Percentiles rank a stretch among this genome's conserved stretches.
These are phyloP conservation scores for Falco berigora DNA, from an alignment of 2,797 vertebrate genomes.

Conservation along the genomic window DNA sequence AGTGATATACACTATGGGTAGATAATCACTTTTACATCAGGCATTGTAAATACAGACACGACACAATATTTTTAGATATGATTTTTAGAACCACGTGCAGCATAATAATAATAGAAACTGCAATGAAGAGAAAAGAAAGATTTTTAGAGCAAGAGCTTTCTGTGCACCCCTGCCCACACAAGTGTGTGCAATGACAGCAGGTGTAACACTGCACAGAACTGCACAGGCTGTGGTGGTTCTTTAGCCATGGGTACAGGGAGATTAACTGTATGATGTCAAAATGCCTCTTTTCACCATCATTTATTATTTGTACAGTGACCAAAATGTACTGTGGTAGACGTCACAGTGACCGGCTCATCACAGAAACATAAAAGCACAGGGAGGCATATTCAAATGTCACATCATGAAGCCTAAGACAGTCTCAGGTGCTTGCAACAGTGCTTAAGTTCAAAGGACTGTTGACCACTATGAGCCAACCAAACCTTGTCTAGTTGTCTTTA, in stretches of 20 bases:
- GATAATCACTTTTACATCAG: background rate
- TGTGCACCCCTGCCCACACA: background rate
- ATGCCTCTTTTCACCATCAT: background rate
- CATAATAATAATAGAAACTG: background rate
- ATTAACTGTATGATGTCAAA: constrained; percentile 2
- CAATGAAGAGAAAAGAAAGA: background rate
- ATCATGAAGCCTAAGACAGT: background rate
- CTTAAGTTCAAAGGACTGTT: background rate
- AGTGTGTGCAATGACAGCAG: background rate
- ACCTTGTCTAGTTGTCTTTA: background rate
- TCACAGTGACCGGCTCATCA: background rate
- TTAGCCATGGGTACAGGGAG: background rate
- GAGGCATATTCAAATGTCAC: background rate
- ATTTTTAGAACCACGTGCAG: background rate
- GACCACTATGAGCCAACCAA: background rate
- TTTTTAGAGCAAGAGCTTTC: background rate
- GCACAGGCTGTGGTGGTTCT: background rate
- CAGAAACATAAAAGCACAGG: background rate
- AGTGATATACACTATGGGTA: background rate
- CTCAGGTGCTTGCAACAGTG: background rate
- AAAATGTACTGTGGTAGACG: background rate
- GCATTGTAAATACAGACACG: background rate
- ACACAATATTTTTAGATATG: background rate
- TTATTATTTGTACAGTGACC: background rate
- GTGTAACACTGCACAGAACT: background rate